A percentile compares a stretch with the other conserved stretches of the same genome.
Conservation (phyloP, 2,113 vertebrate species). For the Myxocyprinus asiaticus region DNA sequence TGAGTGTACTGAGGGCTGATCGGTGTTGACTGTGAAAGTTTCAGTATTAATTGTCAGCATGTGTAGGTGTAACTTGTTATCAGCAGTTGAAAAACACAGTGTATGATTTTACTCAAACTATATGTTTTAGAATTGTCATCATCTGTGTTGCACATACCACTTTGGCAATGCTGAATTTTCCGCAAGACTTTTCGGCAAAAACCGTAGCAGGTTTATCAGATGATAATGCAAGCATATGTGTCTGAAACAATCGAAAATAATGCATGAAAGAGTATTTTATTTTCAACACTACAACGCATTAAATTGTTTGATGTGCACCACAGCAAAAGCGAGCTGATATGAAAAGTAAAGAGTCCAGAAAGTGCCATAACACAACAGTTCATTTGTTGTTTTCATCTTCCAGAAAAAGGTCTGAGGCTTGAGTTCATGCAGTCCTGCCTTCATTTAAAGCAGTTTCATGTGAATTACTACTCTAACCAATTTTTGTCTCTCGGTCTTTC, state of each 20-base stretch:
- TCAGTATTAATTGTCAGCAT: constrained; percentile 70
- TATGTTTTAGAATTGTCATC: constrained; percentile 19
- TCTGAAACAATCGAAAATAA: not conserved
- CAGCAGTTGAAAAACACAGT: constrained; percentile 54
- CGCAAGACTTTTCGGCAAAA: not conserved
- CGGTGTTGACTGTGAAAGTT: constrained; percentile 69
- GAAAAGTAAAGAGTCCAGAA: not conserved
- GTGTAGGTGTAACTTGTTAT: constrained; percentile 60
- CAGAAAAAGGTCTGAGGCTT: not conserved
- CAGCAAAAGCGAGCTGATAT: not conserved
- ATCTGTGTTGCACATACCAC: not conserved
- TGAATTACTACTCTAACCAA: constrained; percentile 19
- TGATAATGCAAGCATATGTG: not conserved
- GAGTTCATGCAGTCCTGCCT: not conserved
- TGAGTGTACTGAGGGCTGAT: constrained; percentile 34
- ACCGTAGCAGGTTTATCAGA: not conserved
- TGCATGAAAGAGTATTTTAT: not conserved
- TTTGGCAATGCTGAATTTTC: not conserved
- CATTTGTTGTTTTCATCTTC: not conserved
- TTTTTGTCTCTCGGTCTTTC: not conserved
- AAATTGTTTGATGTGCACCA: constrained; percentile 4
- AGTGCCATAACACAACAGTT: not conserved
- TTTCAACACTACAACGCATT: not conserved
- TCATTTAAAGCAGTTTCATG: not conserved
- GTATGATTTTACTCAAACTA: constrained; percentile 35